A percentile compares a stretch with the other conserved stretches of the same genome.
Conservation (phyloP, 1,140 invertebrate species). For the Ips typographus region DNA sequence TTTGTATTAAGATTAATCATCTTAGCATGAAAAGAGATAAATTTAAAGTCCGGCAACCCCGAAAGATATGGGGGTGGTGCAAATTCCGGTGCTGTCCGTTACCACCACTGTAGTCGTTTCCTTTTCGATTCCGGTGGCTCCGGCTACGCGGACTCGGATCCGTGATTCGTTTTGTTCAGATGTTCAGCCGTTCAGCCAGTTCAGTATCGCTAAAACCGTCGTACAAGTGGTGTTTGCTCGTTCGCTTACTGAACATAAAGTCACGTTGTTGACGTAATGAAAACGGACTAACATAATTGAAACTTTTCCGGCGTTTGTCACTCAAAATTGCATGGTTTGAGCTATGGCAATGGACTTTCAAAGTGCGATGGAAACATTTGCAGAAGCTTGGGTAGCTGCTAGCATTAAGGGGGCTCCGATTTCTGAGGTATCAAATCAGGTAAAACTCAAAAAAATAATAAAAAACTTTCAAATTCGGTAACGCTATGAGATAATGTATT, state of each 20-base stretch:
- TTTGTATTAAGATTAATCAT: neutral
- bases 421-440: slow-evolving; percentile 61
- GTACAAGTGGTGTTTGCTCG: slow-evolving; percentile 28
- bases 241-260: slow-evolving; percentile 31
- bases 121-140: slow-evolving; percentile 34
- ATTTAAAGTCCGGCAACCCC: slow-evolving; percentile 8
- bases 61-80: slow-evolving; percentile 30
- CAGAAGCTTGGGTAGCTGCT: slow-evolving; percentile 93
- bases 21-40: slow-evolving; percentile 1
- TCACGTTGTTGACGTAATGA: slow-evolving; percentile 45
- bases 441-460: slow-evolving; percentile 39
- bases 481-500: no score
- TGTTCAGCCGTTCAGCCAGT: slow-evolving; percentile 1
- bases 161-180: neutral
- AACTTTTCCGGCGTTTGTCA: slow-evolving; percentile 6
- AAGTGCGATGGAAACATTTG: slow-evolving; percentile 96
- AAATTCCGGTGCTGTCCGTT: slow-evolving; percentile 31
- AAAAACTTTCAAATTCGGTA: no score
- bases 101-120: slow-evolving; percentile 25
- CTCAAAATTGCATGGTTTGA: slow-evolving; percentile 14
- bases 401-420: slow-evolving; percentile 71
- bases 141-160: slow-evolving; percentile 10
- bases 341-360: slow-evolving; percentile 84
- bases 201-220: slow-evolving; percentile 38
- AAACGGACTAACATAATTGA: slow-evolving; percentile 22